Evolutionary conservation across 2,797 vertebrate genomes (phyloP).

Genomic region (Anas bernieri): DNA sequence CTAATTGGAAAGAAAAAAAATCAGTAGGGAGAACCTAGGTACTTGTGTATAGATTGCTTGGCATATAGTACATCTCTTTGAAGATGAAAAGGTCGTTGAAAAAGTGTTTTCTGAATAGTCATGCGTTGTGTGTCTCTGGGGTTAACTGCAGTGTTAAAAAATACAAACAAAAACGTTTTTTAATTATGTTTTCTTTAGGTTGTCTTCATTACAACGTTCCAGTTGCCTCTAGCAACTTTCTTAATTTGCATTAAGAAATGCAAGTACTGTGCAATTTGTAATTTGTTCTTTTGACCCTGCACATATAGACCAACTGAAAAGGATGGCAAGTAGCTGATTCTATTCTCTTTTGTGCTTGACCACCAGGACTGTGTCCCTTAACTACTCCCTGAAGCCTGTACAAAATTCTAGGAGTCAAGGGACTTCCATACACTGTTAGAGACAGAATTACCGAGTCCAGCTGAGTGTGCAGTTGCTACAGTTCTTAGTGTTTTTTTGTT

Average conservation of each 20-base stretch:
- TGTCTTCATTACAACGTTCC: slow-evolving; percentile 17
- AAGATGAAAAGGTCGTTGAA: background rate
- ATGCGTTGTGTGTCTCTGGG: background rate
- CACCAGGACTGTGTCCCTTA: background rate
- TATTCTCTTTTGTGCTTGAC: background rate
- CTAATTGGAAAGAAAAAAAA: background rate
- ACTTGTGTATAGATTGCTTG: background rate
- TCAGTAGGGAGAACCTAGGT: background rate
- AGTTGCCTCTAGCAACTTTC: slow-evolving; percentile 18
- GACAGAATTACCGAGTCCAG: background rate
- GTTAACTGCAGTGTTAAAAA: background rate
- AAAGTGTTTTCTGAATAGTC: background rate
- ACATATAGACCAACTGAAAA: background rate
- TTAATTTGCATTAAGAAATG: slow-evolving; percentile 36
- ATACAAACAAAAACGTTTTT: background rate
- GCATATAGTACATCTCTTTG: background rate
- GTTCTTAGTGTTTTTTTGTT: too few relatives aligned
- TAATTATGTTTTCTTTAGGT: slow-evolving; percentile 34
- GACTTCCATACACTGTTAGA: background rate
- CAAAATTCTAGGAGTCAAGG: background rate
- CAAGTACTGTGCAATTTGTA: slow-evolving; percentile 15
- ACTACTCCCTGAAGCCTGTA: background rate
- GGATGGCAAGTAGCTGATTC: background rate
- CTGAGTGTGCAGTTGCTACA: slow-evolving; percentile 14
- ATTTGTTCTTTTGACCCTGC: slow-evolving; percentile 43